A percentile compares a stretch with the other conserved stretches of the same genome.
These are phyloP conservation scores for Carettochelys insculpta DNA, from an alignment of 2,113 vertebrate species.

Conservation along the genomic window DNA sequence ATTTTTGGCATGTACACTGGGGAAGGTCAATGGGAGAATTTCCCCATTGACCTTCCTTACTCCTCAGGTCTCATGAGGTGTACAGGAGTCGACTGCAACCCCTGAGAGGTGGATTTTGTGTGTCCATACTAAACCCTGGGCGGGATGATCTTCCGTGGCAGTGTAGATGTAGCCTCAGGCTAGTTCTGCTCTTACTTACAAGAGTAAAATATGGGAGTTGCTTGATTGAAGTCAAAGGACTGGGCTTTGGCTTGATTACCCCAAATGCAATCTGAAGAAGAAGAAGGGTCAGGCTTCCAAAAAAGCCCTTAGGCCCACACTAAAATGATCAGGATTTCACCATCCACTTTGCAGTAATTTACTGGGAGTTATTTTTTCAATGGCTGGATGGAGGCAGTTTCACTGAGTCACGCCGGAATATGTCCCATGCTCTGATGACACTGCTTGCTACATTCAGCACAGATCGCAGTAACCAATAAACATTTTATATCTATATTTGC, in stretches of 20 bases:
- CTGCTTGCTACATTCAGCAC: background rate
- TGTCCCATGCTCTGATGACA: background rate
- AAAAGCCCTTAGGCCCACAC: background rate
- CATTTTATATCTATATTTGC: background rate
- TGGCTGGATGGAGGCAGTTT: background rate
- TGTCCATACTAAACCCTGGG: too few species aligned
- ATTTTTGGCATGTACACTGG: too few species aligned
- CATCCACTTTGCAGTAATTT: background rate
- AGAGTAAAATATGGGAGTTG: background rate
- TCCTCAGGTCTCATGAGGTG: too few species aligned
- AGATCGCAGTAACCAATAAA: background rate
- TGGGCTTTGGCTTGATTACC: background rate
- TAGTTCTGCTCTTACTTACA: background rate
- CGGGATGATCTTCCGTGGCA: too few species aligned
- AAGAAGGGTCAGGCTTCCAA: background rate
- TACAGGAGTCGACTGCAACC: too few species aligned
- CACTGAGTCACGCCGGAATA: background rate
- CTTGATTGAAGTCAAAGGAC: accelerated
- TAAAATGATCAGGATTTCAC: background rate
- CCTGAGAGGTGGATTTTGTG: too few species aligned
- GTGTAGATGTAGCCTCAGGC: too few species aligned
- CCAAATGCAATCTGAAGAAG: background rate
- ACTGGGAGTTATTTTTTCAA: background rate
- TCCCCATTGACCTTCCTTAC: too few species aligned
- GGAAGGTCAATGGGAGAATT: too few species aligned